A percentile compares a stretch with the other conserved stretches of the same genome.
These are phyloP conservation scores for Mesodorylaimus sp. DNA, from an alignment of 2,888 invertebrate genomes.

Conservation along the genomic window DNA sequence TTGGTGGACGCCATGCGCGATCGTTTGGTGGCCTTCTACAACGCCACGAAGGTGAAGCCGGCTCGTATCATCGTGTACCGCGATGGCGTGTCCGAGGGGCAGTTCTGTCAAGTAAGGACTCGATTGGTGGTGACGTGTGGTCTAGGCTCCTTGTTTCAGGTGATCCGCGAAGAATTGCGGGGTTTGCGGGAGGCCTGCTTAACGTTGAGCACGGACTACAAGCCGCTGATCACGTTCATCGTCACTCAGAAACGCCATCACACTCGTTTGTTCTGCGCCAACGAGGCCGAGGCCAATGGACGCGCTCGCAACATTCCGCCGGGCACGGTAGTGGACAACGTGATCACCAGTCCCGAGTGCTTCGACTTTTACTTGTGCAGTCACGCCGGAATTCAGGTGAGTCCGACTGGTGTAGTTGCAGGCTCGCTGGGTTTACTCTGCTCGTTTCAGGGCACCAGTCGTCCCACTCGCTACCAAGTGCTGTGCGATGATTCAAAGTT, in stretches of 20 bases:
- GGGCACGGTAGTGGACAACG: constrained; percentile 19
- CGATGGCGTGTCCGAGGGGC: constrained; percentile 26
- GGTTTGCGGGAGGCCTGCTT: constrained; percentile 23
- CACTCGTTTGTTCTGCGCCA: constrained; percentile 12
- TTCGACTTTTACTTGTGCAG: constrained; percentile 26
- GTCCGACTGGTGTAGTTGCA: too few relatives aligned
- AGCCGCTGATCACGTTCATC: constrained; percentile 22
- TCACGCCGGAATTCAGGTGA: constrained; percentile 18
- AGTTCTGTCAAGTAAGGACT: constrained; percentile 24
- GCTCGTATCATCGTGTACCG: constrained; percentile 26
- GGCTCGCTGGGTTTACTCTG: too few relatives aligned
- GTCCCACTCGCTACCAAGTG: too few relatives aligned
- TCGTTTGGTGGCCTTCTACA: constrained; percentile 20
- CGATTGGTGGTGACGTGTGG: too few relatives aligned
- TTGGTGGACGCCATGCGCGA: constrained; percentile 22
- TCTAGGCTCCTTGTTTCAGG: constrained; percentile 8
- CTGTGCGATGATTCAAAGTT: too few relatives aligned
- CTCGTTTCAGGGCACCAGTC: too few relatives aligned
- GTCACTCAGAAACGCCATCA: constrained; percentile 16
- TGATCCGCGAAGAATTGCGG: constrained; percentile 22
- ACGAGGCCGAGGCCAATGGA: constrained; percentile 7
- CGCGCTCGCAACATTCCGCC: constrained; percentile 4
- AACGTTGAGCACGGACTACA: constrained; percentile 21
- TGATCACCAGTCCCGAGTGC: constrained; percentile 20
- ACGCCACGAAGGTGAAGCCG: constrained; percentile 16